phyloP scores from a whole-genome alignment of 2,888 invertebrate species.

The Allacma fusca region DNA sequence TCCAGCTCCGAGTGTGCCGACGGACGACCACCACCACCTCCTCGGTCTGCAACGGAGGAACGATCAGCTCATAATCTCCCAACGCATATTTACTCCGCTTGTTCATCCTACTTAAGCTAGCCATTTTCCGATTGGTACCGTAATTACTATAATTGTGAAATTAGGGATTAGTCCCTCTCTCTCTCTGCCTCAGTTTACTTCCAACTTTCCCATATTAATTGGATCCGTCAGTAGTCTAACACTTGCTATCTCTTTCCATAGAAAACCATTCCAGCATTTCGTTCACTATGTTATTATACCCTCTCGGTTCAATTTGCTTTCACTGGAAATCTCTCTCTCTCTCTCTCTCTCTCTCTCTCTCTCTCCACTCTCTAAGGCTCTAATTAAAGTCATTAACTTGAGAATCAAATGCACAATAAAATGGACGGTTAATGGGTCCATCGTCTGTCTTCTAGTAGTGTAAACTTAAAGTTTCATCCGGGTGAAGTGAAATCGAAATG shows the following conservation, averaged over 20 bases:
- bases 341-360: conserved; percentile 14
- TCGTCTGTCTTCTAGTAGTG: neutral
- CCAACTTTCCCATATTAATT: conserved; percentile 44
- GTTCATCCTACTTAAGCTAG: conserved; percentile 54
- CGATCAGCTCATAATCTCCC: conserved; percentile 40
- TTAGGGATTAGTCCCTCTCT: conserved; percentile 48
- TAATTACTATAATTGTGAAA: conserved; percentile 54
- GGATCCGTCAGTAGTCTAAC: conserved; percentile 44
- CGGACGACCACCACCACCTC: conserved; percentile 21
- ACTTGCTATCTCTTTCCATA: neutral
- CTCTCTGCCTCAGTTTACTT: conserved; percentile 9
- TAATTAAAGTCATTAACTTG: conserved; percentile 53
- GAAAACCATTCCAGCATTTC: conserved; percentile 33
- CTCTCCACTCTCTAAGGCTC: conserved; percentile 16
- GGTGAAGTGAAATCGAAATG: conserved; percentile 35
- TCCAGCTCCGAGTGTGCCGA: neutral
- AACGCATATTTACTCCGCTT: conserved; percentile 25
- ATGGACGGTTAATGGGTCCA: conserved; percentile 39
- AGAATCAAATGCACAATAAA: conserved; percentile 53
- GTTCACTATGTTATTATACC: neutral
- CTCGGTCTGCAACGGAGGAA: conserved; percentile 3
- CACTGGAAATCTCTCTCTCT: neutral
- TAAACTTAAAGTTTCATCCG: conserved; percentile 14
- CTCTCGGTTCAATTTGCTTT: neutral
- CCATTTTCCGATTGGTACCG: conserved; percentile 51